phyloP scores from a whole-genome alignment of 1,140 invertebrate genomes.

The Bombyx mandarina region DNA sequence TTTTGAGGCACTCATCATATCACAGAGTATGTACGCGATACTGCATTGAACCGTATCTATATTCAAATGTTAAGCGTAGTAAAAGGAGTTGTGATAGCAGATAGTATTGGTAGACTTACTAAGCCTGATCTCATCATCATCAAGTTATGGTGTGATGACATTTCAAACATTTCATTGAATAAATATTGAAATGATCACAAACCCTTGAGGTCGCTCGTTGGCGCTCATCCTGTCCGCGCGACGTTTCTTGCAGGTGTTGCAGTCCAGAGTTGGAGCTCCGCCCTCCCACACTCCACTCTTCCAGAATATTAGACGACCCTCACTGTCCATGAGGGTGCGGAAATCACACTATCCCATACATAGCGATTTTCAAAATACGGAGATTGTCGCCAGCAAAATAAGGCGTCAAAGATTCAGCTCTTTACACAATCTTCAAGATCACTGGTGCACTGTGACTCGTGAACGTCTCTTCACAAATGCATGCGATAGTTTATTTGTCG shows the following conservation, averaged over 20 bases:
- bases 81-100: too few relatives aligned
- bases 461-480: slow-evolving; percentile 20
- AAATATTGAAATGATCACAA: slow-evolving; percentile 13
- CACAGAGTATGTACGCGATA: background rate
- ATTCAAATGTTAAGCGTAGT: background rate
- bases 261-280: slow-evolving; percentile 47
- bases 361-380: too few relatives aligned
- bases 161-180: background rate
- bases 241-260: slow-evolving; percentile 56
- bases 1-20: background rate
- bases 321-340: slow-evolving; percentile 47
- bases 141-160: too few relatives aligned
- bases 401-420: too few relatives aligned
- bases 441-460: slow-evolving; percentile 11
- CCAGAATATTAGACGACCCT: slow-evolving; percentile 56
- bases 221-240: slow-evolving; percentile 50
- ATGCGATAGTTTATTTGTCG: slow-evolving; percentile 23
- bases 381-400: too few relatives aligned
- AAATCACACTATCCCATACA: slow-evolving; percentile 5
- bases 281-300: slow-evolving; percentile 55
- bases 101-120: too few relatives aligned
- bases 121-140: too few relatives aligned
- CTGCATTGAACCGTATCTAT: background rate
- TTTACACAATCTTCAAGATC: background rate
- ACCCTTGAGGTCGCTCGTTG: slow-evolving; percentile 50